Evolutionary conservation across 2,797 vertebrate species (phyloP), one percentile per base, ranked within the genome.

Genomic region (Silurus aristotelis): DNA sequence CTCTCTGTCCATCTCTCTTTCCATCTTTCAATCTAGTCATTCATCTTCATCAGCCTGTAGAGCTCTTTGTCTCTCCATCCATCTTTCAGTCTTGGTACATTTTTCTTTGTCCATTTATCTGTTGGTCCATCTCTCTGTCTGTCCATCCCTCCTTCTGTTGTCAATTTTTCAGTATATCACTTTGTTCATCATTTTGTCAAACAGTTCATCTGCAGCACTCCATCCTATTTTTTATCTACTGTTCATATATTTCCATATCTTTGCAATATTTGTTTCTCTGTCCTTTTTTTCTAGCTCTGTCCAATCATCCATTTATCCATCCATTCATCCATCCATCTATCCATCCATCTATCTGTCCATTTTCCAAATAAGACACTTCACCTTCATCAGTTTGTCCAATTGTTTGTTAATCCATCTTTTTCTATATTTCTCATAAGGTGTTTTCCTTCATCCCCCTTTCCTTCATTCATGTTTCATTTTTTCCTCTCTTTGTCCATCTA

Each of bases 91-190:
- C 19, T 1, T 19, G 58, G 58, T 84, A 70, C 43, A 15, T 73
- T 46, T 77, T 83, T 76, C 75, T 75, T 76, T 72, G 17, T 72
- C 17, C 38, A 27, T 27, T 19, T 17, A 38, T 76, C 48, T 22
- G 19, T 60, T 56, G 22, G 17, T 60, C 52, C 52, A 75, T 61
- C 58, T 75, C 13, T 8, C 8, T 22, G 22, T 60, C 64, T 38
- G 66, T 83, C 77, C 48, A 72, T 86, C 77, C 64, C 12, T 60
- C 58, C 38, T 38, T 38, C 38, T 38, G 38, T 38, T 58, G 22
- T 63, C 61, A 19, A 63, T 63, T 20, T 43, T 77, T 31, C 55
- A 58, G 15, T 77, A 38, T 38, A 38, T 38, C 38, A 38, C 66
- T 71, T 48, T 56, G 15, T 31, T 46, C 38, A 63, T 22, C 20